phyloP scores from a whole-genome alignment of 2,113 vertebrate genomes.

The Corydoras maculifer region DNA sequence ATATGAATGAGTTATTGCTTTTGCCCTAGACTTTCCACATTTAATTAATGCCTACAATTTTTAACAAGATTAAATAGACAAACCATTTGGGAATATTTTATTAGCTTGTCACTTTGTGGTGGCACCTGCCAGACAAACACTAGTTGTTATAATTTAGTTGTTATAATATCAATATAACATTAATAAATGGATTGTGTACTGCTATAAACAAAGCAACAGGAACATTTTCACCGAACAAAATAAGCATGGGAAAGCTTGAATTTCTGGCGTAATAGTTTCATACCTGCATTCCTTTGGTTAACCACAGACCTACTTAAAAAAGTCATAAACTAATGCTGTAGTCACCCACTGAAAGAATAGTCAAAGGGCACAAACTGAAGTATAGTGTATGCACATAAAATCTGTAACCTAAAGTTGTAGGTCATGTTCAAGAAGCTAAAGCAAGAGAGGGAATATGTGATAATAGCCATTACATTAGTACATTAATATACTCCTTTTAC shows the following conservation, averaged over 20 bases:
- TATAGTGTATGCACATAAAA: not conserved
- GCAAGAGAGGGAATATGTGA: not conserved
- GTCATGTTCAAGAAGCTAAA: not conserved
- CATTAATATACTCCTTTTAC: slow-evolving; percentile 5
- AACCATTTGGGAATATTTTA: no score
- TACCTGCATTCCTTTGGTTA: slow-evolving; percentile 32
- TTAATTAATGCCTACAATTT: no score
- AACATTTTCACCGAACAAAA: not conserved
- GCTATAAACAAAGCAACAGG: slow-evolving; percentile 8
- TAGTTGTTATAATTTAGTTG: not conserved
- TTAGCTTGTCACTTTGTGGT: not conserved
- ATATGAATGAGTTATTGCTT: no score
- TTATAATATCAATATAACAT: not conserved
- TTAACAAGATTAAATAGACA: no score
- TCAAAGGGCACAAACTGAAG: not conserved
- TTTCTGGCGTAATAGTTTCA: not conserved
- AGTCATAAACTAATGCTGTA: slow-evolving; percentile 1
- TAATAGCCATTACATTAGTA: slow-evolving; percentile 7
- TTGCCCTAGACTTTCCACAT: no score
- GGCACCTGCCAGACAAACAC: not conserved
- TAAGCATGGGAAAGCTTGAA: slow-evolving; percentile 8
- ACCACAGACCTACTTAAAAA: slow-evolving; percentile 8
- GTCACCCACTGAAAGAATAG: not conserved
- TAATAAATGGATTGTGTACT: not conserved
- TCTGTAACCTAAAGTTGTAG: not conserved